phyloP scores from a whole-genome alignment of 2,888 invertebrate species.

The Pseudococcus longispinus region DNA sequence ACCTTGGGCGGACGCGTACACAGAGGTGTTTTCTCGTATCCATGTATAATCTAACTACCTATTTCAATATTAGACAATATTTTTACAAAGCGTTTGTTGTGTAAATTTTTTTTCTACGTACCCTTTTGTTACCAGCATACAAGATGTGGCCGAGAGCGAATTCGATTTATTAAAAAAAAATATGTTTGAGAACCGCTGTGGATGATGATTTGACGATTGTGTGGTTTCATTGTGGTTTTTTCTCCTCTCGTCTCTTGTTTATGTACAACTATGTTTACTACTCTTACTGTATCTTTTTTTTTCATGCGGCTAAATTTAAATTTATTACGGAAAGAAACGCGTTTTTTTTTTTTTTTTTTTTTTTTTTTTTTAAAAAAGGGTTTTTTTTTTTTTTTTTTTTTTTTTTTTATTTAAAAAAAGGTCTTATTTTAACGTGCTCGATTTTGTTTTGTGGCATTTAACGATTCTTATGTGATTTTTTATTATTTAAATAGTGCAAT shows the following conservation, averaged over 20 bases:
- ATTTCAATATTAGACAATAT: conserved; percentile 40
- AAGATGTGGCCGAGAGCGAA: neutral
- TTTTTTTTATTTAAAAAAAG: neutral
- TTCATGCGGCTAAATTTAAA: conserved; percentile 20
- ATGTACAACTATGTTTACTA: neutral
- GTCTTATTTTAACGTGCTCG: conserved; percentile 21
- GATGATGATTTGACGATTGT: neutral
- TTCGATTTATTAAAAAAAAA: neutral
- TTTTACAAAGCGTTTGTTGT: conserved; percentile 26
- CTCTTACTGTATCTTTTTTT: neutral
- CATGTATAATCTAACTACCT: neutral
- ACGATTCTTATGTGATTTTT: conserved; percentile 45
- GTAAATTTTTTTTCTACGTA: conserved; percentile 7
- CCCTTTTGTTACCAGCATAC: conserved; percentile 28
- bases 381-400: neutral
- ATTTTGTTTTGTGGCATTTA: conserved; percentile 45
- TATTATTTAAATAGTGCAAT: conserved; percentile 45
- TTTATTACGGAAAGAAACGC: neutral
- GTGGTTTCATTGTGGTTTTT: neutral
- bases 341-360: neutral
- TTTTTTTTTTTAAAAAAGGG: neutral
- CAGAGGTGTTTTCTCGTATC: neutral
- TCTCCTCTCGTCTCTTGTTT: neutral
- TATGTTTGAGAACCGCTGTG: conserved; percentile 39
- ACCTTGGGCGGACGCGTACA: neutral